A percentile compares a stretch with the other conserved stretches of the same genome.
These are phyloP conservation scores for Clinocottus analis DNA, from an alignment of 2,113 vertebrate genomes.

Conservation along the genomic window DNA sequence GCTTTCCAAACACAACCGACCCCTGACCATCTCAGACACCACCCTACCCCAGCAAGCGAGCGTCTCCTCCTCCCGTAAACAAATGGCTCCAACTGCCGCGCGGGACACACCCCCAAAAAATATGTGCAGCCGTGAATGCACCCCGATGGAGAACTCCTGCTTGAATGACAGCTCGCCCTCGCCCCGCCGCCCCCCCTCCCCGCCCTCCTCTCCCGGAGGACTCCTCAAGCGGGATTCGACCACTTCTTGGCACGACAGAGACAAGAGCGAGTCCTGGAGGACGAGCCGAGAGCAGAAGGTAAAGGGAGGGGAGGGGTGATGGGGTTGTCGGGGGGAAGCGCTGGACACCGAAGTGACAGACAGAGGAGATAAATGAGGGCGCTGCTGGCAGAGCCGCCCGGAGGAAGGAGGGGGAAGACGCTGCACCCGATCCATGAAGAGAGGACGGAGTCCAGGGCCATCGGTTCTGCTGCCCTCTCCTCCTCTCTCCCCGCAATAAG, in stretches of 20 bases:
- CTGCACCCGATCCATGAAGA: constrained; percentile 63
- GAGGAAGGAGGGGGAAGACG: constrained; percentile 37
- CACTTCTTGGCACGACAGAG: constrained; percentile 30
- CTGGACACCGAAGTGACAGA: too few relatives aligned
- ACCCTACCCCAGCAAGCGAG: not conserved
- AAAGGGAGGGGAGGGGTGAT: not conserved
- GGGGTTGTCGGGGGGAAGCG: constrained; percentile 31
- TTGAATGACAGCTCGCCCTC: constrained; percentile 23
- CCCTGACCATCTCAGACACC: not conserved
- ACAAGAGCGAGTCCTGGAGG: constrained; percentile 27
- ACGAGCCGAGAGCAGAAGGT: constrained; percentile 35
- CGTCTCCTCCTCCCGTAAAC: not conserved
- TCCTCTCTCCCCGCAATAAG: too few relatives aligned
- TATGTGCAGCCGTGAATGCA: constrained; percentile 19
- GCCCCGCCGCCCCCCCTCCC: too few relatives aligned
- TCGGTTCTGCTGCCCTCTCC: constrained; percentile 20
- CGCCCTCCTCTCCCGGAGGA: constrained; percentile 4
- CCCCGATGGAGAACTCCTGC: constrained; percentile 27
- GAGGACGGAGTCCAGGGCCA: constrained; percentile 38
- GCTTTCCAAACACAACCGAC: constrained; percentile 21
- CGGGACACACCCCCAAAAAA: constrained; percentile 8
- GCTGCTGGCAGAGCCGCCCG: constrained; percentile 25
- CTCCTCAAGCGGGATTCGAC: constrained; percentile 29
- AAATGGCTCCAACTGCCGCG: not conserved
- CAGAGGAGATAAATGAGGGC: constrained; percentile 45